These are phyloP conservation scores for Antennarius maculatus DNA, from an alignment of 2,797 vertebrate species.

Conservation along the genomic window DNA sequence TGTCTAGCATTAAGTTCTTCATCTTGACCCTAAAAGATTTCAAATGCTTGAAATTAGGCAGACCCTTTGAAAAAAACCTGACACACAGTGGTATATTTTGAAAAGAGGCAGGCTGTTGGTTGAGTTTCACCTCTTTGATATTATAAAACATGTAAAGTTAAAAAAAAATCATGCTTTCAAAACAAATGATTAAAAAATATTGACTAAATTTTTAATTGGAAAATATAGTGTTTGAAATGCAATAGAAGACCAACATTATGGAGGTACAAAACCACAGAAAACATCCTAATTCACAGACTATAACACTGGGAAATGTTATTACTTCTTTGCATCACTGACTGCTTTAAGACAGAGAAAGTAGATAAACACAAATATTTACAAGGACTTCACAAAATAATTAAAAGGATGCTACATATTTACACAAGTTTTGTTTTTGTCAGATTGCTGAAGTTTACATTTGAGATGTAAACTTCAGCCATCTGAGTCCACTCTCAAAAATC, in stretches of 20 bases:
- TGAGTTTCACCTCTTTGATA: slow-evolving; percentile 77
- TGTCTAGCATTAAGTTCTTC: slow-evolving; percentile 85
- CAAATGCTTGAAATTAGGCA: slow-evolving; percentile 28
- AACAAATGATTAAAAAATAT: slow-evolving; percentile 7
- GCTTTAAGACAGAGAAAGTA: not conserved
- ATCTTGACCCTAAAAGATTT: slow-evolving; percentile 83
- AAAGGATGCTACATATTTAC: not conserved
- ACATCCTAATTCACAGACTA: slow-evolving; percentile 5
- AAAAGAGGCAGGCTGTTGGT: slow-evolving; percentile 55
- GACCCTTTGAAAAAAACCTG: slow-evolving; percentile 1
- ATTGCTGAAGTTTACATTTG: slow-evolving; percentile 2
- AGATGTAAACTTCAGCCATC: too few species aligned
- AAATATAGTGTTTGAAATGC: slow-evolving; percentile 2
- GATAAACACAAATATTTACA: not conserved
- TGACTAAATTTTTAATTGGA: slow-evolving; percentile 16
- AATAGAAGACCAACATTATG: slow-evolving; percentile 10
- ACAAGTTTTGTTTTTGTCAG: not conserved
- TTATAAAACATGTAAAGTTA: slow-evolving; percentile 44
- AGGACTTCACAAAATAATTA: slow-evolving; percentile 7
- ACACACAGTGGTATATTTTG: not conserved
- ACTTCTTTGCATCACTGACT: not conserved
- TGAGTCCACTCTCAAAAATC: too few species aligned
- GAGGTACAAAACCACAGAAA: slow-evolving; percentile 20
- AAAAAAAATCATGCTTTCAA: slow-evolving; percentile 5
- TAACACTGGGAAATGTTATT: too few species aligned